Base-by-base conservation (phyloP, 2,888 invertebrate genomes). In the Laothoe populi region DNA sequence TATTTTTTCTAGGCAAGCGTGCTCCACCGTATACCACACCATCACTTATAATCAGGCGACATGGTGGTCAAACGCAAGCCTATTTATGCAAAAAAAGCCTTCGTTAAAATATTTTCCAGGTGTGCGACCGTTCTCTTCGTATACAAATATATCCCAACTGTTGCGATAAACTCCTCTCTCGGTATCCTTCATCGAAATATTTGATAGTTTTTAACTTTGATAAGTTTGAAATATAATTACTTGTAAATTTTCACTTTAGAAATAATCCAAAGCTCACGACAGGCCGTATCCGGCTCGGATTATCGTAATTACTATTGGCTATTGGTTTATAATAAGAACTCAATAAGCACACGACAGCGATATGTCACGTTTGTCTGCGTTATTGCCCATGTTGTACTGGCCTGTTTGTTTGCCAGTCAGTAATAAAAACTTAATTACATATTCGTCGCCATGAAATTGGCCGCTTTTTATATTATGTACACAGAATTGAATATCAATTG, bases 271-370 rank as follows among this genome's bases (percentile, higher is more conserved):
- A 66, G 67, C 65, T 63, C 77, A 78, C 73, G 71, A 75, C 67
- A 67, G 68, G 66, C 64, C 63, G 76, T 75, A 84, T 86, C 85
- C 86, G 83, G 84, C 74, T 85, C 63, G 74, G 75, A 77, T 77
- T 81, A 82, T 83, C 77, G 66, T 84, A 82, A 86, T 85, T 79
- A 80, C 77, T 81, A 82, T 85, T 81, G 78, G 81, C 77, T 81
- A 82, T 85, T 81, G 78, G 81, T 81, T 81, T 79, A 79, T 84
- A 83, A 84, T 85, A 83, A 84, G 83, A 77, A 78, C 76, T 82
- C 78, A 82, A 88, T 87, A 84, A 84, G 80, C 75, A 68, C 73
- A 77, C 78, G 83, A 78, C 82, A 79, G 74, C 75, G 79, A 84
- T 86, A 82, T 88, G 86, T 86, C 88, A 87, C 78, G 83, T 79